Percentiles rank a stretch among this genome's conserved stretches.
Conservation (phyloP, 2,888 invertebrate genomes). For the Hypolimnas misippus region DNA sequence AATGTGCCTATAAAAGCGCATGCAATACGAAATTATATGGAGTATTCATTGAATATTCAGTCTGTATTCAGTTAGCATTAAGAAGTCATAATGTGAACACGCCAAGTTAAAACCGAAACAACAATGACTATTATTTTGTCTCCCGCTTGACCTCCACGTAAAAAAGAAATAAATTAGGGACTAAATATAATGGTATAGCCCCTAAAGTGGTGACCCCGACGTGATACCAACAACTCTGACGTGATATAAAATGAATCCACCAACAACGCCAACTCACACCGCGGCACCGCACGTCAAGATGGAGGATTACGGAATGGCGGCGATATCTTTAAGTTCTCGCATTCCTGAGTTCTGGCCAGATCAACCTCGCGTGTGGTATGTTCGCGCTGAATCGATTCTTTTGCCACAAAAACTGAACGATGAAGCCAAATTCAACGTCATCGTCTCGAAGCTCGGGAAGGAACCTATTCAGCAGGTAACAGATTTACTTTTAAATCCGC, state of each 20-base stretch:
- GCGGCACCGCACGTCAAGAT: background rate
- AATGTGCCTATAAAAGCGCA: too few species aligned
- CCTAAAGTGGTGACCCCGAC: too few species aligned
- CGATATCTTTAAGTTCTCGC: background rate
- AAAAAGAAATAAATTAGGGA: too few species aligned
- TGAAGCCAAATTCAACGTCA: constrained; percentile 37
- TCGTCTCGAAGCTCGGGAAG: constrained; percentile 41
- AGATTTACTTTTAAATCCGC: constrained; percentile 41
- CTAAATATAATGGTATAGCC: too few species aligned
- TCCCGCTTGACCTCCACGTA: too few species aligned
- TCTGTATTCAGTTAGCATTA: too few species aligned
- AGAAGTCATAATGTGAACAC: too few species aligned
- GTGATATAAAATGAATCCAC: background rate
- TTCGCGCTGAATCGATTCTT: constrained; percentile 16
- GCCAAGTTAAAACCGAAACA: too few species aligned
- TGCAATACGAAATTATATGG: too few species aligned
- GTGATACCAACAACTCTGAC: too few species aligned
- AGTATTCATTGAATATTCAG: too few species aligned
- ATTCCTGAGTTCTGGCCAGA: constrained; percentile 9
- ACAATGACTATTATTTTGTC: too few species aligned
- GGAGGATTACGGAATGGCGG: background rate
- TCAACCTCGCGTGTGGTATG: constrained; percentile 6
- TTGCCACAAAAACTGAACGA: constrained; percentile 34
- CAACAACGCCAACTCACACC: background rate
- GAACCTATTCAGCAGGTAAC: constrained; percentile 42